Evolutionary conservation across 2,888 invertebrate genomes (phyloP).

Genomic region (Suillia variegata): DNA sequence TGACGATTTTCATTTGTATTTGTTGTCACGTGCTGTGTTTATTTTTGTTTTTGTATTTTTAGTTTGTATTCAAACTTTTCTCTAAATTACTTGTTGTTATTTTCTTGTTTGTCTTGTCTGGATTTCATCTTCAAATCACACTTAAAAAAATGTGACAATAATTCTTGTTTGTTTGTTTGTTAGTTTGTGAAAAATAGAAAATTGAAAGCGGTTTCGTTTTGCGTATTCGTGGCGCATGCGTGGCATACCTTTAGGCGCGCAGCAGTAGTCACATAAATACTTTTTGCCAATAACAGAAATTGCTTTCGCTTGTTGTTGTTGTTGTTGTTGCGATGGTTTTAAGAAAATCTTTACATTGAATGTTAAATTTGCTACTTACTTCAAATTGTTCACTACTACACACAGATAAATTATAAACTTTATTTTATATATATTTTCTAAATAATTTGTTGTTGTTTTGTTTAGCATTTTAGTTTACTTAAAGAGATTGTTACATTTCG

Average conservation of each 20-base stretch:
- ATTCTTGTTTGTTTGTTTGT: not conserved
- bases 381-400: not conserved
- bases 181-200: not conserved
- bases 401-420: not conserved
- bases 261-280: not conserved
- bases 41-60: slow-evolving; percentile 21
- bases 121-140: too few species aligned
- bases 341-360: not conserved
- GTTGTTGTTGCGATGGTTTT: too few species aligned
- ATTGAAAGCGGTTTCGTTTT: not conserved
- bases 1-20: slow-evolving; percentile 29
- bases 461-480: not conserved
- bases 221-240: too few species aligned
- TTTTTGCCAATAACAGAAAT: not conserved
- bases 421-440: not conserved
- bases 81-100: not conserved
- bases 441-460: too few species aligned
- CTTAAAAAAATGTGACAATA: too few species aligned
- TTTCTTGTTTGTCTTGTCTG: slow-evolving; percentile 6
- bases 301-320: too few species aligned
- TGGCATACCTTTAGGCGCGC: not conserved
- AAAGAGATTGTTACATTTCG: not conserved
- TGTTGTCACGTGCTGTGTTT: too few species aligned
- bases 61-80: not conserved
- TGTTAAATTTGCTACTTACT: not conserved